phyloP scores from a whole-genome alignment of 2,797 vertebrate species.

The Poeciliopsis paucimaculata region DNA sequence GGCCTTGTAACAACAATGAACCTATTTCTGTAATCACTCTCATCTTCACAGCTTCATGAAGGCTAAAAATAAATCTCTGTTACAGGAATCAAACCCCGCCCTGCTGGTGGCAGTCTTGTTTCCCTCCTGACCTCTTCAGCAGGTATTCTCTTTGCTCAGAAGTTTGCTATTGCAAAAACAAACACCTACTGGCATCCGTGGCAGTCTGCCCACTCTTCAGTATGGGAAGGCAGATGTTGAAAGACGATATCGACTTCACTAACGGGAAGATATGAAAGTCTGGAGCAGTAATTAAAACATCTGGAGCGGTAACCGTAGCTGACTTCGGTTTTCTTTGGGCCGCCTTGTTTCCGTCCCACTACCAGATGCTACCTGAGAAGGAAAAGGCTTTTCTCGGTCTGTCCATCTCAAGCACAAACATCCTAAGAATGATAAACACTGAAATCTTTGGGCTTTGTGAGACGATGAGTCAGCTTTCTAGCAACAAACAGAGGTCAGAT shows the following conservation, averaged over 20 bases:
- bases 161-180: not conserved
- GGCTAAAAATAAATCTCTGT: not conserved
- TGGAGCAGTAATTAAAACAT: not conserved
- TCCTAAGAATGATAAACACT: not conserved
- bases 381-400: not conserved
- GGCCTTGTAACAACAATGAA: not conserved
- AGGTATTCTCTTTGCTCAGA: not conserved
- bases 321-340: not conserved
- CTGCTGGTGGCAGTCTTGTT: not conserved
- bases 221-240: not conserved
- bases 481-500: not conserved
- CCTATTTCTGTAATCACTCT: not conserved
- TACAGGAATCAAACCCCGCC: not conserved
- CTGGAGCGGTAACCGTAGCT: not conserved
- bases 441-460: not conserved
- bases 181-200: not conserved
- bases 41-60: not conserved
- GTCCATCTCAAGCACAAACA: not conserved
- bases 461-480: not conserved
- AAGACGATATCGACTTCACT: not conserved
- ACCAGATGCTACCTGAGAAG: not conserved
- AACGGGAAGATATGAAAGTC: not conserved
- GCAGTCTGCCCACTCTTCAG: not conserved
- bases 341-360: not conserved
- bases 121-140: not conserved